Conservation (phyloP, 2,113 vertebrate genomes). For the Pedionomus torquatus region DNA sequence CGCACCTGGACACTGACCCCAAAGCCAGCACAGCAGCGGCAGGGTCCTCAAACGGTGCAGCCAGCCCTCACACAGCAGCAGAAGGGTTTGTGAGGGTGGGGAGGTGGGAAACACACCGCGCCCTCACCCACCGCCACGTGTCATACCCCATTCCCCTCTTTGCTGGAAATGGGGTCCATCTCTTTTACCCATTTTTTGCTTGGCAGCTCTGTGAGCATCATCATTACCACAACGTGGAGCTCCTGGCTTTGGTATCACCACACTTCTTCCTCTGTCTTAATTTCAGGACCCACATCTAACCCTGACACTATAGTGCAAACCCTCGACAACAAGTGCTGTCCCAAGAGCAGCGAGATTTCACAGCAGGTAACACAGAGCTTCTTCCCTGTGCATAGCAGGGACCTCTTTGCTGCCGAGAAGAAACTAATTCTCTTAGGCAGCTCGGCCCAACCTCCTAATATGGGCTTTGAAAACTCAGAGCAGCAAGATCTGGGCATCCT, state of each 20-base stretch:
- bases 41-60: accelerated
- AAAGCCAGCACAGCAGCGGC: accelerated
- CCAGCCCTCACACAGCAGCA: background rate
- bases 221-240: background rate
- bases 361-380: background rate
- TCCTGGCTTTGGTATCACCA: background rate
- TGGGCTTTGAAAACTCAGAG: background rate
- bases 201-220: background rate
- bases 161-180: accelerated
- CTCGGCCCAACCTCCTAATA: background rate
- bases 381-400: background rate
- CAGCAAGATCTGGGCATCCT: background rate
- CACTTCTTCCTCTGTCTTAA: background rate
- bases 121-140: accelerated
- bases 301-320: background rate
- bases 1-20: accelerated
- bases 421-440: background rate
- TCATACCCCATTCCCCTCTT: background rate
- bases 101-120: accelerated
- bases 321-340: background rate
- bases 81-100: accelerated
- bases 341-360: background rate
- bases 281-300: background rate
- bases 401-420: background rate
- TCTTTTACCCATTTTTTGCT: background rate